Evolutionary conservation across 2,113 vertebrate species (phyloP), one percentile per base, ranked within the genome.

Genomic region (Hippocampus barbouri): DNA sequence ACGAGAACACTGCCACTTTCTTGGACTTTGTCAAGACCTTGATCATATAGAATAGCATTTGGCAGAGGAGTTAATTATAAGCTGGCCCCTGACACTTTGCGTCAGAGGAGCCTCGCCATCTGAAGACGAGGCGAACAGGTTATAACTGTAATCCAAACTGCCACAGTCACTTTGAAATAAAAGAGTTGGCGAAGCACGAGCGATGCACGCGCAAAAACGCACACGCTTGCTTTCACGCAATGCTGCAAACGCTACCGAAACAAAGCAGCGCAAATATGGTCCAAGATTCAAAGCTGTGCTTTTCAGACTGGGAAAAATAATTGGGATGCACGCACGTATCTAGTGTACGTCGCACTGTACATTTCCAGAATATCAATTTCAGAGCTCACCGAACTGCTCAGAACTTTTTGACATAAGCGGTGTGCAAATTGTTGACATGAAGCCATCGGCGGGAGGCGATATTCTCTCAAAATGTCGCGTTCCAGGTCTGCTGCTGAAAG

Each of bases 11-110:
- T 87, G 87, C 83, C 89, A 89, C 68, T 91, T 90, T 92, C 90
- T 92, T 89, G 83, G 88, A 90, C 89, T 94, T 93, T 86, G 93
- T 86, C 64, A 87, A 83, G 89, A 78, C 80, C 78, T 73, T 91
- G 88, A 92, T 94, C 91, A 91, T 92, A 92, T 89, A 91, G 94
- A 94, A 95, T 95, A 92, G 90, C 86, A 93, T 93, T 93, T 95
- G 95, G 94, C 95, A 96, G 93, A 85, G 88, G 89, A 87, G 88
- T 94, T 97, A 96, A 97, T 97, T 98, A 95, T 94, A 94, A 93
- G 89, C 90, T 91, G 92, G 90, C 77, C 91, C 89, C 71, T 77
- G 91, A 91, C 89, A 84, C 85, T 88, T 91, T 91, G 87, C 85
- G 91, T 93, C 83, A 83, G 85, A 92, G 87, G 69, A 77, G 86